Evolutionary conservation across 37 sponge, comb jelly and placozoan species (phyloP), one percentile per base, ranked within the genome.

Genomic region (Aphrocallistes beatrix): DNA sequence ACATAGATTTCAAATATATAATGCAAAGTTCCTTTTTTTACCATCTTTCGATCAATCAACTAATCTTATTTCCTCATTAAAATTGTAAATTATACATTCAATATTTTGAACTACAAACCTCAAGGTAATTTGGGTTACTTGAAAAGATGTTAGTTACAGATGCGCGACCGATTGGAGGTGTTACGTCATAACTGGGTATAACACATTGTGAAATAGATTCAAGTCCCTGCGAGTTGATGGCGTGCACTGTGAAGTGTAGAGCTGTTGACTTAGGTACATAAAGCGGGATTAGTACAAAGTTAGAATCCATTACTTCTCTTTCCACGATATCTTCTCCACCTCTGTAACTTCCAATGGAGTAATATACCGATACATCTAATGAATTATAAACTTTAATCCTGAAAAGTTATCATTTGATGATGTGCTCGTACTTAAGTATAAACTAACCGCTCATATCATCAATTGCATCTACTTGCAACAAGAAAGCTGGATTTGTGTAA

Each of bases 391-490:
- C n/a, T n/a, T n/a, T n/a, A n/a, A n/a, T n/a, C n/a, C n/a, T n/a
- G n/a, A n/a, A n/a, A n/a, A n/a, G n/a, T n/a, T n/a, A n/a, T n/a
- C n/a, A n/a, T n/a, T n/a, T n/a, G n/a, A n/a, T n/a, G n/a, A n/a
- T n/a, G n/a, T n/a, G n/a, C n/a, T n/a, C n/a, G n/a, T n/a, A 60
- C 32, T 1, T 60, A 6, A 60, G 21, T 28, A 25, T 21, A 60
- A 60, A 19, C 75, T 60, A 30, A 60, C n/a, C n/a, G n/a, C 75
- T 60, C 75, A 25, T 60, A 13, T 60, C 75, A 60, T 60, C 75
- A 32, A 30, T 30, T 60, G n/a, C 75, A 60, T 28, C n/a, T 3
- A 60, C 21, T 13, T 60, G 75, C n/a, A 60, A 30, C 3, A 60
- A 25, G 34, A 60, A 60, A 25, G 75, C 75, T 3, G 75, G 75